These are phyloP conservation scores for Noctuana brunneofusca DNA, from an alignment of 2,888 invertebrate genomes.

Conservation along the genomic window DNA sequence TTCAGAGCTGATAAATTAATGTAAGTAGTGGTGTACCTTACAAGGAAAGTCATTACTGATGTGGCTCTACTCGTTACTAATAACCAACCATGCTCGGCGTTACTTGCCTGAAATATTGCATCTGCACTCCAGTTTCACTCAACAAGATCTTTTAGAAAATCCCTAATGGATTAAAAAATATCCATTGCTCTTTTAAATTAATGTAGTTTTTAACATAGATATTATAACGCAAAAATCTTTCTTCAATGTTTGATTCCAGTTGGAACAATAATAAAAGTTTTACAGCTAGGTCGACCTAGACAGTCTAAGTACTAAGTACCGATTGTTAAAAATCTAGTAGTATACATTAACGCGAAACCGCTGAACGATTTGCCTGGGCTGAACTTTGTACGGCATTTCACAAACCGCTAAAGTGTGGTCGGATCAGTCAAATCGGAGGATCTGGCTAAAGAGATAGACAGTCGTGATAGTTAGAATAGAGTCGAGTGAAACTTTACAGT, in stretches of 20 bases:
- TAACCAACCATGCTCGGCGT: slow-evolving; percentile 1
- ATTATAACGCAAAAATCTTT: no score
- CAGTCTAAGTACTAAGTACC: no score
- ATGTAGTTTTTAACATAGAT: background rate
- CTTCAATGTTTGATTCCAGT: background rate
- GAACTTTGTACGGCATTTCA: no score
- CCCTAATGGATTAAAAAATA: background rate
- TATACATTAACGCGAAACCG: no score
- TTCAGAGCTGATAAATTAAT: background rate
- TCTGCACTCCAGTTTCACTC: background rate
- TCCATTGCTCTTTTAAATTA: background rate
- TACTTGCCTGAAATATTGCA: slow-evolving; percentile 8
- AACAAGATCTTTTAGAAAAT: background rate
- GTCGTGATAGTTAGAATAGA: no score
- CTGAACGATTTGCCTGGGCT: no score
- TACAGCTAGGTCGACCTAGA: no score
- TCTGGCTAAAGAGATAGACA: no score
- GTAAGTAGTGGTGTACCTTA: background rate
- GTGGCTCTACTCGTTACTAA: background rate
- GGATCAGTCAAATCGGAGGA: no score
- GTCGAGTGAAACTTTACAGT: no score
- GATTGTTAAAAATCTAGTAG: no score
- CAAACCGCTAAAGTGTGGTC: no score
- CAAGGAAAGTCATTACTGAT: background rate
- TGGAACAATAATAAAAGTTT: background rate